phyloP scores from a whole-genome alignment of 2,797 vertebrate species.

The Acridotheres tristis region DNA sequence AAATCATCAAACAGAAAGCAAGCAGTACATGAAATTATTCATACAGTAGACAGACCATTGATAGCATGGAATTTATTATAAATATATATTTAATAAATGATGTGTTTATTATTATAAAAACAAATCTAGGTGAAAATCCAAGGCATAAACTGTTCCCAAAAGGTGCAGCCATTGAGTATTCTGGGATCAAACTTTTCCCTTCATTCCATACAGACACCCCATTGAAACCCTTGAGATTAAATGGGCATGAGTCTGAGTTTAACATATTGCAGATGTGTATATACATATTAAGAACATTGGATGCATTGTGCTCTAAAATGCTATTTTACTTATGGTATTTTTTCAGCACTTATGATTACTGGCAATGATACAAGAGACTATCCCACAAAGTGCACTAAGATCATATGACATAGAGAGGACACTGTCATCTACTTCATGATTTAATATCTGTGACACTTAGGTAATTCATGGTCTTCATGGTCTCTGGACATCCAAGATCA shows the following conservation, averaged over 20 bases:
- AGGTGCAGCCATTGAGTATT: not conserved
- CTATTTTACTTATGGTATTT: slow-evolving; percentile 29
- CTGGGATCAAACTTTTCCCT: not conserved
- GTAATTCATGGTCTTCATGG: not conserved
- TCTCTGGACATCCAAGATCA: slow-evolving; percentile 8
- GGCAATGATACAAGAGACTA: slow-evolving; percentile 38
- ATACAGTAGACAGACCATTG: not conserved
- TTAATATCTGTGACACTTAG: slow-evolving; percentile 23
- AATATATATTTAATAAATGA: not conserved
- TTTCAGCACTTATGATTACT: slow-evolving; percentile 50
- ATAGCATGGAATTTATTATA: not conserved
- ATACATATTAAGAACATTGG: slow-evolving; percentile 43
- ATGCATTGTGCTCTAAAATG: slow-evolving; percentile 51
- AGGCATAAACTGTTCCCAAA: not conserved
- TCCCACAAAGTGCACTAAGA: slow-evolving; percentile 25
- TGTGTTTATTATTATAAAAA: not conserved
- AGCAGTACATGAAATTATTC: not conserved
- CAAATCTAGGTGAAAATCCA: not conserved
- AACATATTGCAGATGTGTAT: slow-evolving; percentile 57
- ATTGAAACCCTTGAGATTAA: slow-evolving; percentile 43
- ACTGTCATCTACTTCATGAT: slow-evolving; percentile 44
- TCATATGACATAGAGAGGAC: slow-evolving; percentile 23
- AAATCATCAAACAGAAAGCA: not conserved
- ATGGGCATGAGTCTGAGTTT: not conserved
- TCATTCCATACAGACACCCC: slow-evolving; percentile 4